Evolutionary conservation across 2,888 invertebrate species (phyloP).

Genomic region (Pristionchus mayeri): DNA sequence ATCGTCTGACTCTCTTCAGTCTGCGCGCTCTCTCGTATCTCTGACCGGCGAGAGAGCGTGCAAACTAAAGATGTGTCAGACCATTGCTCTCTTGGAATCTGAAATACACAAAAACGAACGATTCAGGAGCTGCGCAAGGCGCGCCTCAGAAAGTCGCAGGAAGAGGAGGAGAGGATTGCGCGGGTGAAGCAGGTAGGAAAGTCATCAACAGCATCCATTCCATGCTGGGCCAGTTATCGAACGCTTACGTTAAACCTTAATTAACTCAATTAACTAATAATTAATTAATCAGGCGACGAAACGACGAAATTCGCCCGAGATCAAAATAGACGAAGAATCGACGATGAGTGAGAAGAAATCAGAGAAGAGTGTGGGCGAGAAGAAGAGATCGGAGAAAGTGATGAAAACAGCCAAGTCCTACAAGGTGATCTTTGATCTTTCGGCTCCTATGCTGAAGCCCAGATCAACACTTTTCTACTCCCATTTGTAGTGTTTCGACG

Average conservation of each 20-base stretch:
- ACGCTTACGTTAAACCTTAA: not conserved
- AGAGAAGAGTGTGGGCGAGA: not conserved
- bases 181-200: not conserved
- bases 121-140: not conserved
- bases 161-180: not conserved
- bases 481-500: too few relatives aligned
- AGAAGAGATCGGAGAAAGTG: not conserved
- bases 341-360: too few relatives aligned
- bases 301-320: too few relatives aligned
- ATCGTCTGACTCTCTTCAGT: too few relatives aligned
- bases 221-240: not conserved
- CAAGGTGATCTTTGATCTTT: not conserved
- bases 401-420: not conserved
- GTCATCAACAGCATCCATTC: not conserved
- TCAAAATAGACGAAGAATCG: too few relatives aligned
- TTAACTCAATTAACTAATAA: not conserved
- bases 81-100: not conserved
- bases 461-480: too few relatives aligned
- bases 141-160: not conserved
- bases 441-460: too few relatives aligned
- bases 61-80: not conserved
- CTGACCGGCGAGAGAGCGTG: too few relatives aligned
- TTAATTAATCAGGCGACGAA: not conserved
- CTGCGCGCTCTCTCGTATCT: too few relatives aligned
- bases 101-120: not conserved